Base-by-base conservation (phyloP, 2,113 vertebrate species). In the Blennius ocellaris region DNA sequence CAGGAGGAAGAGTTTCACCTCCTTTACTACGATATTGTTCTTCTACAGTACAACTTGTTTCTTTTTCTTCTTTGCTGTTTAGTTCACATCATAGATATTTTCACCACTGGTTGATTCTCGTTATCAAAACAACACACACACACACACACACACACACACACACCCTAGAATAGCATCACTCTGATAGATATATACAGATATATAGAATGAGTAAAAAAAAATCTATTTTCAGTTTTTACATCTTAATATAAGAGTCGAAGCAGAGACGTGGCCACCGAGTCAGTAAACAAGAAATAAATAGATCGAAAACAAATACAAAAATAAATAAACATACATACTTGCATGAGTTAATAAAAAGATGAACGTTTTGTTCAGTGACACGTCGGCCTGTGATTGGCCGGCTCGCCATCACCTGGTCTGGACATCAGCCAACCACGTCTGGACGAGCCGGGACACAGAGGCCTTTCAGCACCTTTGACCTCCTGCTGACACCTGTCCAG, bases 241-340 rank as follows among this genome's bases (percentile, higher is more conserved):
- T 91, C 81, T 89, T 89, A 84, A 90, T 89, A 92, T 86, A 92
- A 90, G 85, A 92, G 76, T 92, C 87, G 91, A 91, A 92, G 91
- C 87, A 93, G 92, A 93, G 90, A 93, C 91, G 93, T 93, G 93
- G 92, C 89, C 92, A 93, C 92, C 63, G 80, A 91, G 90, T 90
- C 88, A 90, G 85, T 90, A 93, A 93, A 90, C 87, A 88, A 91
- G 85, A 90, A 60, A 82, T 84, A 92, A 90, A 90, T 89, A 90
- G 84, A 92, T 92, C 92, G 83, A 90, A 92, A 91, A 92, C 86
- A 89, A 91, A 92, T 93, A 90, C 80, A 92, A 93, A 92, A 94
- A 93, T 92, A 90, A 93, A 92, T 86, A 61, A 91, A 92, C 90
- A 89, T 85, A 92, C 85, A 90, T 90, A 91, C 88, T 91, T 88